Evolutionary conservation across 2,113 vertebrate genomes (phyloP), one percentile per base, ranked within the genome.

Genomic region (Urocynchramus pylzowi): DNA sequence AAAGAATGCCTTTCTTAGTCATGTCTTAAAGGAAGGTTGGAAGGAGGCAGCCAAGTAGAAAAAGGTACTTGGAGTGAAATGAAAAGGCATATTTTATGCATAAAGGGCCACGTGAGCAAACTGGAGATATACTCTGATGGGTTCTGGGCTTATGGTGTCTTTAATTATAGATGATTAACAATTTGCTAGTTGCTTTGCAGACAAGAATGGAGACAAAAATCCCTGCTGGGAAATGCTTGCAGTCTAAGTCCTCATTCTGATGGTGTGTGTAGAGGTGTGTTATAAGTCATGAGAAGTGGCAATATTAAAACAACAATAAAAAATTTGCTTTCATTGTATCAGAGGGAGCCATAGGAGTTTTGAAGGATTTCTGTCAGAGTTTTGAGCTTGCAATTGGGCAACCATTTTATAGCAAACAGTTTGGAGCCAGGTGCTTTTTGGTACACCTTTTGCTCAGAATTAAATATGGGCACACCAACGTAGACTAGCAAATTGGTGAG

Each of bases 151-250:
- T 90, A 47, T 59, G 63, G 45, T 63, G 28, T 87, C 63, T 94
- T 95, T 93, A 94, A 95, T 96, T 90, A 86, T 81, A 90, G 44
- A 86, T 90, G 35, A 87, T 96, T 91, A 93, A 90, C 54, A 96
- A 75, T 83, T 93, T 90, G 52, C 39, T 88, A 31, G 67, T 88
- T 94, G 33, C 71, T 94, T 94, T 94, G 67, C 78, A 93, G 92
- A 59, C 63, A 70, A 64, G 28, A 59, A 47, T 44, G 59, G 87
- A 90, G 79, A 78, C 37, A 87, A 85, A 95, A 96, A 37, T 70
- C 63, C 42, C 59, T 86, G 10, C 79, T 93, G 83, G 64, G 92
- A 93, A 57, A 20, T 68, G 52, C 52, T 64, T 77, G 39, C 75
- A 56, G 33, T 75, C 52, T 74, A 70, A 83, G 71, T 74, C 50